Percentiles rank a stretch among this genome's conserved stretches.
phyloP scores from a whole-genome alignment of 1,140 invertebrate species.

The Tetramorium parvispinum region DNA sequence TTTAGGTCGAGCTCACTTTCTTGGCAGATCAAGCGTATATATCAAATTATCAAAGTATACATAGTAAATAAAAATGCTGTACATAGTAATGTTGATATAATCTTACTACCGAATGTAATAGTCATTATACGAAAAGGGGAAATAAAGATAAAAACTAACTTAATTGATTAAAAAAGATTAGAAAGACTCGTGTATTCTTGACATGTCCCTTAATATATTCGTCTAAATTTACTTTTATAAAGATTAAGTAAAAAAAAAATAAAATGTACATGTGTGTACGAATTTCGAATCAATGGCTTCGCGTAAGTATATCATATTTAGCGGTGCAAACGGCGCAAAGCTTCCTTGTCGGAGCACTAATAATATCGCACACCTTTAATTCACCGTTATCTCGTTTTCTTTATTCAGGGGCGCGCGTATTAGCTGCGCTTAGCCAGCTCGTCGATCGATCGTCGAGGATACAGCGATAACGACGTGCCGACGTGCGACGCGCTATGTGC shows the following conservation, averaged over 20 bases:
- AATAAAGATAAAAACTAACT: slow-evolving; percentile 78
- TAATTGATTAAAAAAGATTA: slow-evolving; percentile 77
- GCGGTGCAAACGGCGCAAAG: no score
- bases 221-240: neutral
- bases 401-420: slow-evolving; percentile 17
- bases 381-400: slow-evolving; percentile 1
- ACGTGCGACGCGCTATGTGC: slow-evolving; percentile 63
- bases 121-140: slow-evolving; percentile 81
- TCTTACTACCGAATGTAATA: slow-evolving; percentile 82
- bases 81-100: slow-evolving; percentile 84
- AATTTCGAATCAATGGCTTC: neutral
- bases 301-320: neutral
- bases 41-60: slow-evolving; percentile 76
- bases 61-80: slow-evolving; percentile 80
- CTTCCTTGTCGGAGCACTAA: neutral
- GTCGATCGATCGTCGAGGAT: neutral
- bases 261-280: no score
- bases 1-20: slow-evolving; percentile 45
- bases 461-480: slow-evolving; percentile 5
- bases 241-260: neutral
- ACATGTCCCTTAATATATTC: neutral
- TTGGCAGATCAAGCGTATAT: slow-evolving; percentile 58
- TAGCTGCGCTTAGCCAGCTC: neutral
- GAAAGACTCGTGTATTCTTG: slow-evolving; percentile 57
- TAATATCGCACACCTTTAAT: neutral